Base-by-base conservation (phyloP, 1,140 invertebrate species). In the Goniozus legneri region DNA sequence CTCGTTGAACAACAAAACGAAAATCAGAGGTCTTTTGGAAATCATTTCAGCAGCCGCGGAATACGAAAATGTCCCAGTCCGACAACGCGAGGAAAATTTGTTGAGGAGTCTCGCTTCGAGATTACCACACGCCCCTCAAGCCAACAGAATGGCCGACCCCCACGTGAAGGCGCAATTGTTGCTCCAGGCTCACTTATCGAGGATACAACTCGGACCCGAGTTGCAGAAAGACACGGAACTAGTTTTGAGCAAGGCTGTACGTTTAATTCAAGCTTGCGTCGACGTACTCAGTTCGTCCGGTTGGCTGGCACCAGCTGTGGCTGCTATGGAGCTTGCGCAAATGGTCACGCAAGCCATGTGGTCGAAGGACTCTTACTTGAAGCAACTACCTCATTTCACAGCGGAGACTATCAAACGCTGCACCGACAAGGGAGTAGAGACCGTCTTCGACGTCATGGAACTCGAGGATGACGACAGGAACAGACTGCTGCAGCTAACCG, bases 281-380 rank as follows among this genome's bases (percentile, higher is more conserved):
- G 97, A 99, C 79, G 97, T 99, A 16, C 77, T 99, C 1, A 95
- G 92, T 65, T 97, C 92, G 14, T 98, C 97, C 64, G 96, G 97
- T 20, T 99, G 97, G 97, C 76, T 99, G 12, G 89, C 91, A 0
- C 97, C 97, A 0, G 97, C 96, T 7, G 89, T 99, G 16, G 93
- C 96, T 36, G 95, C 97, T 58, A 99, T 99, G 97, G 97, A 99
- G 77, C 76, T 99, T 46, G 95, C 97, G 0, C 97, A 99, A 75
- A 99, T 99, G 96, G 90, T 97, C 0, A 98, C 97, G 0, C 97
- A 99, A 77, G 96, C 95, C 2, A 97, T 99, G 95, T 99, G 97
- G 95, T 92, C 88, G 45, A 98, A 97, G 73, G 97, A 99, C 71
- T 96, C 93, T 0, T 97, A 97, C 67, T 78, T 99, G 34, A 93